Percentiles rank a stretch among this genome's conserved stretches.
Evolutionary conservation across 1,140 invertebrate genomes (phyloP).

Genomic region (Drosophila murphyi): DNA sequence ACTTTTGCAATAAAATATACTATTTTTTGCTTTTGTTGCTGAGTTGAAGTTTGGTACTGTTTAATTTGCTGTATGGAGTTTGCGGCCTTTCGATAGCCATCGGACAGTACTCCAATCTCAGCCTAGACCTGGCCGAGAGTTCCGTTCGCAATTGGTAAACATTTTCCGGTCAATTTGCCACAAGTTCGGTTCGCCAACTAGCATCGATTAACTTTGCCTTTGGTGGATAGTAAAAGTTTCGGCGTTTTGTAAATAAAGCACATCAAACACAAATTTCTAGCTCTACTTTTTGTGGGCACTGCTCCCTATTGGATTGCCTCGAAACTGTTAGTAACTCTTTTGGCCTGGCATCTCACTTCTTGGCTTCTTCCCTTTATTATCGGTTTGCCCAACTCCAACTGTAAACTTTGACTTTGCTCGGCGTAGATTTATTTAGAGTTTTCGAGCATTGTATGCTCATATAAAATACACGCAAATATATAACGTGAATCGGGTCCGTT

Average conservation of each 20-base stretch:
- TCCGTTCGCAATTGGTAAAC: constrained; percentile 79
- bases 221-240: constrained; percentile 41
- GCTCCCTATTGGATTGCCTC: background rate
- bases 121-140: constrained; percentile 42
- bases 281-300: constrained; percentile 17
- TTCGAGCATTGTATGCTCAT: constrained; percentile 29
- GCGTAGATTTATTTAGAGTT: constrained; percentile 32
- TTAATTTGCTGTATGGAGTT: constrained; percentile 60
- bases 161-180: constrained; percentile 80
- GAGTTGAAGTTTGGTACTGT: constrained; percentile 48
- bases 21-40: constrained; percentile 13
- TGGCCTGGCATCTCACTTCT: background rate
- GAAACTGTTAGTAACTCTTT: constrained; percentile 6
- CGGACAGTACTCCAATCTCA: constrained; percentile 50
- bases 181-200: constrained; percentile 55
- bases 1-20: constrained; percentile 67
- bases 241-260: constrained; percentile 59
- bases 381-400: constrained; percentile 20
- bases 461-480: constrained; percentile 22
- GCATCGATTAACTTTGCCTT: constrained; percentile 77
- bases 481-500: constrained; percentile 29
- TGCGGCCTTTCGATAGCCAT: constrained; percentile 45
- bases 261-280: constrained; percentile 43
- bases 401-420: constrained; percentile 35
- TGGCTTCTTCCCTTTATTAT: constrained; percentile 29